Conservation (phyloP, 2,888 invertebrate genomes). For the Tetragonula carbonaria region DNA sequence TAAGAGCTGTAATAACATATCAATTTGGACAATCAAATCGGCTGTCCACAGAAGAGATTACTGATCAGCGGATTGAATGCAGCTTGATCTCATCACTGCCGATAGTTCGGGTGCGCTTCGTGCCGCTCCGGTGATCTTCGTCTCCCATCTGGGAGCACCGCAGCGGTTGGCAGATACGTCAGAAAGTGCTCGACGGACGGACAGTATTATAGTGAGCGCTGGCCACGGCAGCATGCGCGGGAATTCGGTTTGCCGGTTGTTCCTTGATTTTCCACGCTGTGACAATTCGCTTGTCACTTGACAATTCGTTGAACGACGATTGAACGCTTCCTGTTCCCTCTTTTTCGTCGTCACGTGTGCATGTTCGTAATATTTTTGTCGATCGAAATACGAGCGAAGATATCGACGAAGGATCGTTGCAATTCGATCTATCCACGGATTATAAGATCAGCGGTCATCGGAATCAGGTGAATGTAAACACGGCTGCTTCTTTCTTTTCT, state of each 20-base stretch:
- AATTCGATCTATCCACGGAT: neutral
- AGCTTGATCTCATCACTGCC: conserved; percentile 45
- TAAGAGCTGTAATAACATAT: neutral
- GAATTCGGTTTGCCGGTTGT: conserved; percentile 36
- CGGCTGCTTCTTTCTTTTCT: conserved; percentile 15
- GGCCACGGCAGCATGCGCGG: conserved; percentile 67
- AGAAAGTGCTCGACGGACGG: conserved; percentile 65
- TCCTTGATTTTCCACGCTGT: conserved; percentile 2
- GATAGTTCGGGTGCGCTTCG: conserved; percentile 60
- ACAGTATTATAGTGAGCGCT: conserved; percentile 71
- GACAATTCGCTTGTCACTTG: conserved; percentile 11
- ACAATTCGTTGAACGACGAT: neutral
- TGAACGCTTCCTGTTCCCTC: neutral
- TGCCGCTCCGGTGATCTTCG: conserved; percentile 63
- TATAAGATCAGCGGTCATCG: neutral
- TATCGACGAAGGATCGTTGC: neutral
- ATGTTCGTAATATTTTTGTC: neutral
- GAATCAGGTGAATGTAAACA: conserved; percentile 65
- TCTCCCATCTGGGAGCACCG: conserved; percentile 44
- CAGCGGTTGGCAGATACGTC: conserved; percentile 60
- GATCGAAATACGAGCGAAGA: neutral
- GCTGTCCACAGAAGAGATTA: neutral
- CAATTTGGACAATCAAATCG: neutral
- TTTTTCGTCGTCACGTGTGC: neutral
- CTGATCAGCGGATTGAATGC: conserved; percentile 18